phyloP scores from a whole-genome alignment of 2,113 vertebrate species.

The Pollimyrus isidori region DNA sequence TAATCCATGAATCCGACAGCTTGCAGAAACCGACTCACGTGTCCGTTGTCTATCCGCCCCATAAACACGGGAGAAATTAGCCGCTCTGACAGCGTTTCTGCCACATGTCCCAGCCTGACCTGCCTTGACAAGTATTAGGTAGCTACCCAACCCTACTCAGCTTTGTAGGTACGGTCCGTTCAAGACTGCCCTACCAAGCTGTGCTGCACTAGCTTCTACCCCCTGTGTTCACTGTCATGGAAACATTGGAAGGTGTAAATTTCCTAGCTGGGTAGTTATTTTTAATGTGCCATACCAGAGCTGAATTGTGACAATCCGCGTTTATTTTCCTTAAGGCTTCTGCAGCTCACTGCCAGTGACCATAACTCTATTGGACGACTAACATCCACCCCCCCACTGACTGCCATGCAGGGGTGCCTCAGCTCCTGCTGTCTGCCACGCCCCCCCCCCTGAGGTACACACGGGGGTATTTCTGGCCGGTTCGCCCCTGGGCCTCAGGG shows the following conservation, averaged over 20 bases:
- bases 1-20: not conserved
- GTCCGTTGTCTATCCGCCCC: not conserved
- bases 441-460: not conserved
- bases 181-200: not conserved
- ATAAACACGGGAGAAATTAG: not conserved
- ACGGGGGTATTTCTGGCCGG: not conserved
- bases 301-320: not conserved
- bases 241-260: conserved; percentile 5
- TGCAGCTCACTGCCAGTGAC: not conserved
- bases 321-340: not conserved
- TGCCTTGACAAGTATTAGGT: not conserved
- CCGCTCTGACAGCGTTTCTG: not conserved
- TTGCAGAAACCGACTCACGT: not conserved
- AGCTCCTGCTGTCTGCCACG: not conserved
- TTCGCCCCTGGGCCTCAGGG: not conserved
- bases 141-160: not conserved
- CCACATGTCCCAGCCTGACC: not conserved
- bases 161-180: not conserved
- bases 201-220: not conserved
- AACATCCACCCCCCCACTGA: not conserved
- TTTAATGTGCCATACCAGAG: conserved; percentile 10
- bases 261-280: conserved; percentile 8
- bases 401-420: not conserved
- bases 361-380: conserved; percentile 6
- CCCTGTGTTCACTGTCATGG: not conserved